A percentile compares a stretch with the other conserved stretches of the same genome.
phyloP scores from a whole-genome alignment of 2,113 vertebrate genomes.

The Halcyon malimbica region DNA sequence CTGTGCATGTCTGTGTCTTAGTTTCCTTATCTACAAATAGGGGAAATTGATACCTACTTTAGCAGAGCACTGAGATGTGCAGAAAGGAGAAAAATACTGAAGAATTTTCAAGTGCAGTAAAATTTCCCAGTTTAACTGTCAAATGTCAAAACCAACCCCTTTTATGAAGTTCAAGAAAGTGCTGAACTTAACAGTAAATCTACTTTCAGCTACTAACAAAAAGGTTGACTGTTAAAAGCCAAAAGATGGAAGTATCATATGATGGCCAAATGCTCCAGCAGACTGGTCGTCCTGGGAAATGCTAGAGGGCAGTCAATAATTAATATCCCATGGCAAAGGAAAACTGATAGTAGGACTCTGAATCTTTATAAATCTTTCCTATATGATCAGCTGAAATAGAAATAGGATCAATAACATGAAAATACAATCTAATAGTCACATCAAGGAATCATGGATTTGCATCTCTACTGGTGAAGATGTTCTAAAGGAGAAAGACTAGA shows the following conservation, averaged over 20 bases:
- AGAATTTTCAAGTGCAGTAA: neutral
- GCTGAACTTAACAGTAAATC: slow-evolving; percentile 22
- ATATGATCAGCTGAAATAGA: neutral
- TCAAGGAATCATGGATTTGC: neutral
- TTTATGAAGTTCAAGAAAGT: slow-evolving; percentile 4
- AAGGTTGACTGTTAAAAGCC: neutral
- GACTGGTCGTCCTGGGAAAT: neutral
- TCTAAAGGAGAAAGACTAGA: neutral
- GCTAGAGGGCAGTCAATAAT: neutral
- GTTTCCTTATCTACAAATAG: neutral
- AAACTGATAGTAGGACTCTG: neutral
- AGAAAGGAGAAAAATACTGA: neutral
- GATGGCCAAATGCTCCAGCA: neutral
- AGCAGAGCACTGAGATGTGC: neutral
- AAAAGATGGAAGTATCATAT: neutral
- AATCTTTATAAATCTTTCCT: neutral
- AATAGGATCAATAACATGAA: neutral
- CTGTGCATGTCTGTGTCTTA: neutral
- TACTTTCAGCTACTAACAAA: neutral
- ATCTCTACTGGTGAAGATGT: neutral
- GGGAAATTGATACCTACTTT: neutral
- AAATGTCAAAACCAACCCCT: neutral
- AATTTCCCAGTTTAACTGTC: neutral
- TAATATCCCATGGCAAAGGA: neutral
- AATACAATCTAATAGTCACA: neutral